Evolutionary conservation across 2,113 vertebrate species (phyloP), one percentile per base, ranked within the genome.

Genomic region (Ariopsis seemanni): DNA sequence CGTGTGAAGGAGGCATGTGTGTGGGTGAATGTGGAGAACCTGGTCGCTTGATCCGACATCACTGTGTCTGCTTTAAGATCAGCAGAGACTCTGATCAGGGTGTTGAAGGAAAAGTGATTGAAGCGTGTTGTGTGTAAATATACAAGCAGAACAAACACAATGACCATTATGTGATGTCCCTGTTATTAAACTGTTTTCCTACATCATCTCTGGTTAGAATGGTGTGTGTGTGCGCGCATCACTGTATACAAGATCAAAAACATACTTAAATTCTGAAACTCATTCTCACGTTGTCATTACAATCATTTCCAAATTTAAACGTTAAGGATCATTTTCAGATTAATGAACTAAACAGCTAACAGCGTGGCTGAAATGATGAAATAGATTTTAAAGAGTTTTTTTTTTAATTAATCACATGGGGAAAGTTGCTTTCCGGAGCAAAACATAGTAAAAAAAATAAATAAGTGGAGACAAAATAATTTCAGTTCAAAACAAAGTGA

Each of bases 181-280:
- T 85, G 85, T 89, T 92, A 86, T 7, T 7, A 89, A 89, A 77
- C 20, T 88, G 27, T 18, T 53, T 75, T 89, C 63, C 60, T 89
- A 25, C 27, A 1, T 53, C 27, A 50, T 1, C 27, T 30, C 53
- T 57, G 58, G 12, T 69, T 42, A n/a, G 18, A 20, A 12, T 11
- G 25, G n/a, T 17, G n/a, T 75, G n/a, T 85, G n/a, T 12, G 63
- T 27, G 3, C 34, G 2, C 42, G 4, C 42, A 42, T 42, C 42
- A 42, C 5, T 53, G 52, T 53, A 53, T 53, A 53, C 52, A 53
- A 53, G 52, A 53, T 53, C 52, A 53, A 8, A 55, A 60, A 60
- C 57, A 65, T 11, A 9, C 2, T n/a, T 67, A n/a, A 0, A 67
- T 69, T 69, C 67, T 69, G 12, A 69, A 30, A 69, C 27, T 15